These are phyloP conservation scores for Psammodynastes pulverulentus DNA, from an alignment of 2,113 vertebrate genomes.

Conservation along the genomic window DNA sequence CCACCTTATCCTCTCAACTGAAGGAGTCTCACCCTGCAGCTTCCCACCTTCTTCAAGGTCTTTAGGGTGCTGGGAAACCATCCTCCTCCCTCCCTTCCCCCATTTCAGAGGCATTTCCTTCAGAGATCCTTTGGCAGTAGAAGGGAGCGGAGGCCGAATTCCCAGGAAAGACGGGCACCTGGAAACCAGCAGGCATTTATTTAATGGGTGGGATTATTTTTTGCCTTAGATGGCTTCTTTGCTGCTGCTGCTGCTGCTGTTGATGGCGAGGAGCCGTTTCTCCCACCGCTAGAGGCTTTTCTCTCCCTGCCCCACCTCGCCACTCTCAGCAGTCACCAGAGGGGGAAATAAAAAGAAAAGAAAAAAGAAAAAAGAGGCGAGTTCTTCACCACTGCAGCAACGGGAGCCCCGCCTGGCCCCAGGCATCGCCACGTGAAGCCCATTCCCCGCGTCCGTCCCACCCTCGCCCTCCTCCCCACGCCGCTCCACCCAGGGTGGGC, in stretches of 20 bases:
- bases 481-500: background rate
- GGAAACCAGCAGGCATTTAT: background rate
- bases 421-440: background rate
- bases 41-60: background rate
- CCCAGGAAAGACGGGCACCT: background rate
- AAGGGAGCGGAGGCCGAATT: background rate
- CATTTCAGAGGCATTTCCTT: background rate
- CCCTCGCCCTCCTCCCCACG: too few relatives aligned
- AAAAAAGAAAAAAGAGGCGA: too few relatives aligned
- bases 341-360: background rate
- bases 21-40: background rate
- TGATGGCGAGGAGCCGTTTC: background rate
- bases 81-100: background rate
- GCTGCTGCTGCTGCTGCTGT: background rate
- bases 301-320: background rate
- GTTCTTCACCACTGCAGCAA: background rate
- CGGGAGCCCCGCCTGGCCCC: background rate
- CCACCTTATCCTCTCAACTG: background rate
- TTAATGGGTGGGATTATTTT: background rate
- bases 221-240: background rate
- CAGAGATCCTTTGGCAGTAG: background rate
- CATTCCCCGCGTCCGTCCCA: background rate
- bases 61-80: background rate
- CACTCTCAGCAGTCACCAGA: background rate
- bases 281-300: background rate